Evolutionary conservation across 2,888 invertebrate species (phyloP).

Genomic region (Hypselothyrea guttata): DNA sequence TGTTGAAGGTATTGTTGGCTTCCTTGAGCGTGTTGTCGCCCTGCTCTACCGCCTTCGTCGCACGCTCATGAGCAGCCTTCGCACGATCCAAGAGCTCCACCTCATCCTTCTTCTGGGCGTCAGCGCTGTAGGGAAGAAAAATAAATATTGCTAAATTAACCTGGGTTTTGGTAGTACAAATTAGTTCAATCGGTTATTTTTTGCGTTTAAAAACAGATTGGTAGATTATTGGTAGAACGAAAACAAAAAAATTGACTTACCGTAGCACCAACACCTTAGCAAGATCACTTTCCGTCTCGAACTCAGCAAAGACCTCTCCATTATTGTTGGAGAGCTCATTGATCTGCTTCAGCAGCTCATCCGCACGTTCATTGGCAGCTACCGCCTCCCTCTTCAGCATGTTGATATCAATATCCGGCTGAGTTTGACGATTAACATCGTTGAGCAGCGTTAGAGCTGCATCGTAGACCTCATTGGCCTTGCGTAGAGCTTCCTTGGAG

Average conservation of each 20-base stretch:
- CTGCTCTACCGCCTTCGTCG: slow-evolving; percentile 91
- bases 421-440: slow-evolving; percentile 89
- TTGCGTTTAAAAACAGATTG: too few species aligned
- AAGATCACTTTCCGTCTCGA: slow-evolving; percentile 86
- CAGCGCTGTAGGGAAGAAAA: slow-evolving; percentile 80
- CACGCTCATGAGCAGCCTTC: slow-evolving; percentile 89
- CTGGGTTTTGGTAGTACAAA: too few species aligned
- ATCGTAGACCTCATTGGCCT: slow-evolving; percentile 90
- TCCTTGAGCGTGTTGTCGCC: slow-evolving; percentile 92
- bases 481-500: slow-evolving; percentile 88
- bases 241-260: slow-evolving; percentile 60
- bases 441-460: slow-evolving; percentile 91
- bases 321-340: slow-evolving; percentile 78
- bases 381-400: slow-evolving; percentile 87
- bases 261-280: slow-evolving; percentile 87
- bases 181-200: too few species aligned
- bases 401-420: slow-evolving; percentile 90
- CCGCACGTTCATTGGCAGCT: slow-evolving; percentile 85
- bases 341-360: slow-evolving; percentile 72
- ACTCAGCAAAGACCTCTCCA: slow-evolving; percentile 84
- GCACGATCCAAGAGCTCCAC: slow-evolving; percentile 91
- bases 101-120: slow-evolving; percentile 89
- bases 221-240: too few species aligned
- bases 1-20: slow-evolving; percentile 90
- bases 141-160: too few species aligned